Conservation (phyloP, 2,113 vertebrate genomes). For the Phyllostomus discolor region DNA sequence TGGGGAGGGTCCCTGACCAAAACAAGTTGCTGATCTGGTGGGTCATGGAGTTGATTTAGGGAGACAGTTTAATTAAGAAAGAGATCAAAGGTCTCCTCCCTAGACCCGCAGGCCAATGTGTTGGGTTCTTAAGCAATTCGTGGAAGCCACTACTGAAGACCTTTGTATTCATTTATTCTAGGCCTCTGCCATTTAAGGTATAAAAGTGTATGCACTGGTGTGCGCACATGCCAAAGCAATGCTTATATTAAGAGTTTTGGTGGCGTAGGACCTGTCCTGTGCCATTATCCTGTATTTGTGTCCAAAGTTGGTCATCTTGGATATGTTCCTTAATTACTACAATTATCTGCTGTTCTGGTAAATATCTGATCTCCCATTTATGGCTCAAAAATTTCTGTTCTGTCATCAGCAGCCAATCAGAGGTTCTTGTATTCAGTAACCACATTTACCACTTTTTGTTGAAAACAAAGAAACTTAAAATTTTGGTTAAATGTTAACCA, state of each 20-base stretch:
- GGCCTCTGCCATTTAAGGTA: not conserved
- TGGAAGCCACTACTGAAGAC: not conserved
- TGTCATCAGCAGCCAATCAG: not conserved
- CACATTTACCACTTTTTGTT: not conserved
- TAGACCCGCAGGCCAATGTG: not conserved
- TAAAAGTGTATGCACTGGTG: no score
- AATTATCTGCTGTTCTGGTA: not conserved
- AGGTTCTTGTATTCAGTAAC: constrained; percentile 9
- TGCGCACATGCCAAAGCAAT: not conserved
- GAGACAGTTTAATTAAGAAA: not conserved
- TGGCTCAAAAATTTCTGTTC: constrained; percentile 1
- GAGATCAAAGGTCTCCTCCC: not conserved
- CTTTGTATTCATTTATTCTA: not conserved
- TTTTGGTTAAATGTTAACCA: not conserved
- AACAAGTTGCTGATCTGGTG: not conserved
- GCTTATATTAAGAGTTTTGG: not conserved
- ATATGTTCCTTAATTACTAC: not conserved
- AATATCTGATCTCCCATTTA: not conserved
- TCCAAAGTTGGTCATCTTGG: not conserved
- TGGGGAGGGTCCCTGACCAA: not conserved
- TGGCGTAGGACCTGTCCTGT: not conserved
- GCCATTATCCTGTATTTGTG: not conserved
- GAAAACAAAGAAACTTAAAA: not conserved
- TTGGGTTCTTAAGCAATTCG: not conserved
- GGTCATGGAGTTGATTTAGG: not conserved